Percentiles rank a stretch among this genome's conserved stretches.
Conservation (phyloP, 2,113 vertebrate species). For the Camelus dromedarius region DNA sequence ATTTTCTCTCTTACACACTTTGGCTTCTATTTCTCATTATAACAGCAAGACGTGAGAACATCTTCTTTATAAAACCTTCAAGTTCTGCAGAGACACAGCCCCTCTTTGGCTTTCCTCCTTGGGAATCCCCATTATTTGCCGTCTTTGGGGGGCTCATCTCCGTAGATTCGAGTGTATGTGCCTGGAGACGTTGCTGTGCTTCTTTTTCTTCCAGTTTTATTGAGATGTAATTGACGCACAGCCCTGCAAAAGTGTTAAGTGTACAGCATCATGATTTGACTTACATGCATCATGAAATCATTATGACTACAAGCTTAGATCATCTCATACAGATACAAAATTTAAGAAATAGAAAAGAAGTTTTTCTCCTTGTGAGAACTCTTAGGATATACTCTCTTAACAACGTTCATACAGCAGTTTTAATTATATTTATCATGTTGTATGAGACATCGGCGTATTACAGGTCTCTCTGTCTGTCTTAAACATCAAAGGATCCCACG, state of each 20-base stretch:
- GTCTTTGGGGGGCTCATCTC: neutral
- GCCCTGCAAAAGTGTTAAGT: neutral
- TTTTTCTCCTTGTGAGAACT: neutral
- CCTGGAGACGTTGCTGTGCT: fast-evolving
- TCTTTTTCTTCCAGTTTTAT: neutral
- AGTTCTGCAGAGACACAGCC: neutral
- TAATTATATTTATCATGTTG: neutral
- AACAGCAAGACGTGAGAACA: neutral
- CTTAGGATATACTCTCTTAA: neutral
- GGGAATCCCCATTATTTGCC: neutral
- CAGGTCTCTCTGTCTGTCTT: neutral
- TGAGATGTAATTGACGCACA: neutral
- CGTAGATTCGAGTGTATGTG: neutral
- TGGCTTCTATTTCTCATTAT: slow-evolving; percentile 18
- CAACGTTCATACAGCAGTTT: neutral
- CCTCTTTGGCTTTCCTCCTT: neutral
- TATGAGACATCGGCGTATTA: neutral
- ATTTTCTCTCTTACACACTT: neutral
- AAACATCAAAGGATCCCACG: neutral
- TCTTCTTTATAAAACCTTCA: neutral
- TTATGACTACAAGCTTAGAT: neutral
- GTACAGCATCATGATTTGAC: neutral
- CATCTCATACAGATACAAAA: neutral
- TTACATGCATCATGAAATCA: neutral
- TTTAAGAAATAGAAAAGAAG: neutral